Conservation (phyloP, 2,113 vertebrate genomes). For the Toxostoma redivivum region DNA sequence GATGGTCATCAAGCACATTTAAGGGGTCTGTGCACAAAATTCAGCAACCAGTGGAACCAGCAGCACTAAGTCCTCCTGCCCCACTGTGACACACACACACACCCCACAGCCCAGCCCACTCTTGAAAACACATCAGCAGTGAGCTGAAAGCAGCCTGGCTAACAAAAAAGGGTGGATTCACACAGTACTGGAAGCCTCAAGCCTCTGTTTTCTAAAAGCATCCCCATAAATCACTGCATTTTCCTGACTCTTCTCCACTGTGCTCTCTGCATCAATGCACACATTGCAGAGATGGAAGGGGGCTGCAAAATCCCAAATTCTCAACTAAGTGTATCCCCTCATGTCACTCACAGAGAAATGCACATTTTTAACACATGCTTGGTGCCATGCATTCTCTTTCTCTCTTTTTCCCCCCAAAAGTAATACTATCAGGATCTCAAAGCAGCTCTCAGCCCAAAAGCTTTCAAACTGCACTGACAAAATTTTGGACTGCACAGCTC, state of each 20-base stretch:
- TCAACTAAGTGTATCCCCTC: not conserved
- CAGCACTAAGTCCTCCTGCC: not conserved
- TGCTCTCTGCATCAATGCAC: not conserved
- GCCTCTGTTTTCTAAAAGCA: not conserved
- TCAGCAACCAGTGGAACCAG: not conserved
- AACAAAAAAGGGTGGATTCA: not conserved
- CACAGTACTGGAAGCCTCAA: not conserved
- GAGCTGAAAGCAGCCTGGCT: not conserved
- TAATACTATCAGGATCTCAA: not conserved
- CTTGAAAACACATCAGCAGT: not conserved
- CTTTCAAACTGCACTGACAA: not conserved
- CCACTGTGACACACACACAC: not conserved
- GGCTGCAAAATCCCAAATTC: not conserved
- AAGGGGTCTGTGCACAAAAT: not conserved
- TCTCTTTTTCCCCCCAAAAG: fast-evolving
- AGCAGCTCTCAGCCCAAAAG: not conserved
- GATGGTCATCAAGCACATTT: not conserved
- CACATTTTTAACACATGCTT: not conserved
- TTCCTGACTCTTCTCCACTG: not conserved
- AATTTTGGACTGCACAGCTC: not conserved
- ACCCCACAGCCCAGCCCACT: not conserved
- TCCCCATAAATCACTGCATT: not conserved
- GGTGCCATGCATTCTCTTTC: not conserved
- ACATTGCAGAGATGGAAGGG: not conserved
- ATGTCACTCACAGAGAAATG: not conserved